Base-by-base conservation (phyloP, 2,888 invertebrate genomes). In the Cataglyphis livida region DNA sequence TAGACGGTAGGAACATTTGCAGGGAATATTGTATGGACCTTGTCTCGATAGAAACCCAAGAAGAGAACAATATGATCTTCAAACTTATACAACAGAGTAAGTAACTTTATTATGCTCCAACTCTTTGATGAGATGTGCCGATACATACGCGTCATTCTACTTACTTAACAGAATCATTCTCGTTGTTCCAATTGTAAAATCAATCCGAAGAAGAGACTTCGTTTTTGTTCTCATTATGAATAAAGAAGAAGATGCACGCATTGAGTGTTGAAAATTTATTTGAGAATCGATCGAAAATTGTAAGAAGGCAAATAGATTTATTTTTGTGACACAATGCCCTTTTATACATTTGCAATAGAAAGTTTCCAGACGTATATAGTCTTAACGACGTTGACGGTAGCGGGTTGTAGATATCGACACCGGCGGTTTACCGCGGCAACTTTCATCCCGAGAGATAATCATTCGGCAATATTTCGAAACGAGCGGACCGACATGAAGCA, bases 11-110 rank as follows among this genome's bases (percentile, higher is more conserved):
- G 92, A 98, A 98, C 95, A 96, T 98, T 92, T 98, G 98, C 95
- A 96, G 98, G 89, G 98, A 98, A 94, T 98, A 98, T 95, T 98
- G 98, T 95, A 98, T 98, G 98, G 98, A 98, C 95, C 96, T 98
- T 91, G 97, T 98, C 68, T 98, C 98, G 28, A 95, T 98, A 95
- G 98, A 98, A 95, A 97, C 97, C 15, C 98, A 98, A 95, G 98
- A 98, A 94, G 98, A 98, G 95, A 98, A 98, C 94, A 98, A 98
- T 95, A 96, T 98, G 92, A 96, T 98, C 95, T 98, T 97, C 96
- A 97, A 97, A 95, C 96, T 98, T 62, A 98, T 98, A 89, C 98
- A 98, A 95, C 97, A 98, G 95, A 98, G 97, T 97, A 94, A 95
- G 96, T 95, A 79, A 57, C 9, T 59, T 48, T 61, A 35, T 75